phyloP scores from a whole-genome alignment of 2,797 vertebrate species.

The Lindbergichthys nudifrons region DNA sequence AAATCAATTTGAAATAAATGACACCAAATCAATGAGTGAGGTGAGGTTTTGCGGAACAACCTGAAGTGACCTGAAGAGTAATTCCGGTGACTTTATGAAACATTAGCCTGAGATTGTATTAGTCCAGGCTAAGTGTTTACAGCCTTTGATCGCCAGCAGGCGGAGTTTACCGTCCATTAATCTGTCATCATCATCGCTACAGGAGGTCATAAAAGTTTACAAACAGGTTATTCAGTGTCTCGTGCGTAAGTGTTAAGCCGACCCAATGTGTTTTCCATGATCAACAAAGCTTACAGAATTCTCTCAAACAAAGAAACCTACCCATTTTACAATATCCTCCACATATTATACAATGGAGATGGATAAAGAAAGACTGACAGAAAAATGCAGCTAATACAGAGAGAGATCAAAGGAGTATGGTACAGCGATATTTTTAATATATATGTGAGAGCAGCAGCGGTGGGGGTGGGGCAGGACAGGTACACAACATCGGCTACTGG shows the following conservation, averaged over 20 bases:
- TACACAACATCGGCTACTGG: slow-evolving; percentile 22
- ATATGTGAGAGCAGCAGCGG: slow-evolving; percentile 13
- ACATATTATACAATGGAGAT: neutral
- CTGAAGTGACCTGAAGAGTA: slow-evolving; percentile 24
- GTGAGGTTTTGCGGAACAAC: slow-evolving; percentile 40
- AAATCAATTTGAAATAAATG: slow-evolving; percentile 4
- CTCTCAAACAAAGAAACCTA: slow-evolving; percentile 47
- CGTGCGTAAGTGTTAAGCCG: slow-evolving; percentile 56
- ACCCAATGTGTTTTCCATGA: slow-evolving; percentile 48
- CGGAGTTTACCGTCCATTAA: slow-evolving; percentile 62
- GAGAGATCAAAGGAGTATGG: slow-evolving; percentile 25
- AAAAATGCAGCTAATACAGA: slow-evolving; percentile 26
- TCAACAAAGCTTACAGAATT: slow-evolving; percentile 6
- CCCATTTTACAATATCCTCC: slow-evolving; percentile 22
- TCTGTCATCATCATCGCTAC: slow-evolving; percentile 54
- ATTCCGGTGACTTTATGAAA: slow-evolving; percentile 65
- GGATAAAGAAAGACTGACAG: slow-evolving; percentile 15
- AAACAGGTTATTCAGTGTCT: slow-evolving; percentile 74
- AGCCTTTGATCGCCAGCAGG: slow-evolving; percentile 58
- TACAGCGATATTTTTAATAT: slow-evolving; percentile 29
- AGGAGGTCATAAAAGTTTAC: slow-evolving; percentile 66
- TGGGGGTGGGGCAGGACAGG: slow-evolving; percentile 38
- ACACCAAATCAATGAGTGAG: neutral
- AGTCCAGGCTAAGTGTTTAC: slow-evolving; percentile 73
- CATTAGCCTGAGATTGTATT: slow-evolving; percentile 68